Evolutionary conservation across 2,797 vertebrate genomes (phyloP).

Genomic region (Phoeniculus purpureus): DNA sequence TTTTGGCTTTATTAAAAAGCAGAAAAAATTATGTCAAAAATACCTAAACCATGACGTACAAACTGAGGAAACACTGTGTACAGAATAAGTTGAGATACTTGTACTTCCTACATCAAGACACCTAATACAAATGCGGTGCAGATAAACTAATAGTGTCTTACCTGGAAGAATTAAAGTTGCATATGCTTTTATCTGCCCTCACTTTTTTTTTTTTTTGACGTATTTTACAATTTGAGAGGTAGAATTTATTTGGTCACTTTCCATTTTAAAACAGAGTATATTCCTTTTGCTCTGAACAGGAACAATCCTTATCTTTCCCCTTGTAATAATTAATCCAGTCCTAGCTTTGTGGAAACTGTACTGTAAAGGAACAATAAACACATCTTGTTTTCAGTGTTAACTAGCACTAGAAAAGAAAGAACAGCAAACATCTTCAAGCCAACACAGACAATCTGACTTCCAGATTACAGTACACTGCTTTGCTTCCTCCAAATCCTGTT

Average conservation of each 20-base stretch:
- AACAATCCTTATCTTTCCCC: background rate
- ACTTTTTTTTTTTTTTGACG: background rate
- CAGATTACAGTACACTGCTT: slow-evolving; percentile 50
- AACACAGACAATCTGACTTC: background rate
- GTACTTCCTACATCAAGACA: background rate
- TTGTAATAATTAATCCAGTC: background rate
- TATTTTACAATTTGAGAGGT: background rate
- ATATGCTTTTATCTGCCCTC: background rate
- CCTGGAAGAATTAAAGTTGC: background rate
- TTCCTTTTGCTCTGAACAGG: background rate
- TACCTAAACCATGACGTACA: background rate
- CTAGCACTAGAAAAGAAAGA: slow-evolving; percentile 21
- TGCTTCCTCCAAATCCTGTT: slow-evolving; percentile 68
- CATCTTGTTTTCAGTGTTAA: slow-evolving; percentile 20
- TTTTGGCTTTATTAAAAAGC: background rate
- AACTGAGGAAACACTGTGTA: background rate
- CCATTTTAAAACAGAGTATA: background rate
- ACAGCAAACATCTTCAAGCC: slow-evolving; percentile 23
- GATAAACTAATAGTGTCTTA: background rate
- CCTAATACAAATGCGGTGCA: background rate
- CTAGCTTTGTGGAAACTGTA: background rate
- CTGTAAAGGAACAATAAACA: background rate
- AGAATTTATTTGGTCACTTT: background rate
- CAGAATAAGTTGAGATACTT: background rate
- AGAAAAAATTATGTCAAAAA: background rate